Evolutionary conservation across 2,888 invertebrate genomes (phyloP), one percentile per base, ranked within the genome.

Genomic region (Parasteatoda lunata): DNA sequence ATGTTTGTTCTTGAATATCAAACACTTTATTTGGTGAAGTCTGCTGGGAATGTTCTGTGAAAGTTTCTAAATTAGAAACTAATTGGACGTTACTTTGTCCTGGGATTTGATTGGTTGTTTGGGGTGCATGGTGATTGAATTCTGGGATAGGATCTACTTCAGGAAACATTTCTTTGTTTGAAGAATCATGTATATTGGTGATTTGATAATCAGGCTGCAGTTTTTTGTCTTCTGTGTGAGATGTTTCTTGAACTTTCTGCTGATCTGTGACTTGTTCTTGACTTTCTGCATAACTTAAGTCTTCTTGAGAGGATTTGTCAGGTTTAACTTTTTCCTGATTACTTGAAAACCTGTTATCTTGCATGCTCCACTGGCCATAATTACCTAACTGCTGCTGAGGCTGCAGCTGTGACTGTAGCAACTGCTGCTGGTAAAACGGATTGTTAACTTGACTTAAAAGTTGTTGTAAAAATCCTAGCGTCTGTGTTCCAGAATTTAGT

Each of bases 401-500:
- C 47, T 71, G 72, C 45, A 65, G 45, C 9, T 80, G 72, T 9
- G 54, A 11, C 45, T 78, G 66, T 30, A 73, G 13, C 15, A 79
- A 11, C 54, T 75, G 64, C 45, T 84, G 84, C 45, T 78, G 73
- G 13, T 69, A 75, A 45, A 69, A 75, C 5, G 81, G 81, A 49
- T 81, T 81, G 48, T 75, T 81, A 48, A 49, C 48, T 30, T 75
- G 78, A 48, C 75, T 79, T 13, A 84, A n/a, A 7, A 73, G 59
- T 49, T 84, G 73, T 13, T 70, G 80, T 30, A 86, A 72, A 71
- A 80, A 80, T 47, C 85, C 85, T n/a, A 86, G 11, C 7, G 80
- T 86, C 30, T 86, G 85, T 11, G 85, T 86, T 8, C 85, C 85
- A 30, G 85, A 76, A 9, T 80, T 77, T 4, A 86, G 59, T 49